Evolutionary conservation across 2,113 vertebrate species (phyloP).

Genomic region (Calidris pygmaea): DNA sequence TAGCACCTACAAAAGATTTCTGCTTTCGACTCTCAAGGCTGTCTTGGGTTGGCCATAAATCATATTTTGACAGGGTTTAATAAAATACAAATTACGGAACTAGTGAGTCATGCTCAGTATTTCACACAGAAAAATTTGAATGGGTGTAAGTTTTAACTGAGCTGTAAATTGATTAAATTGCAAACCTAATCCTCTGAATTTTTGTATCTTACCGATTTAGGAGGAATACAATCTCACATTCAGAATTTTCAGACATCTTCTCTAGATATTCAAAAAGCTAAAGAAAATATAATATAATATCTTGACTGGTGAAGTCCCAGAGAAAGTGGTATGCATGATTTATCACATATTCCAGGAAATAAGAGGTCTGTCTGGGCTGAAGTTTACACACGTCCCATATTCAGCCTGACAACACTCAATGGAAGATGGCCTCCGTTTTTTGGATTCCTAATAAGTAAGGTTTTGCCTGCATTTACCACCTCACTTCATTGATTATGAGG

Average conservation of each 20-base stretch:
- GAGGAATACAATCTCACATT: neutral
- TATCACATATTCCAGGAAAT: neutral
- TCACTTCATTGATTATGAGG: neutral
- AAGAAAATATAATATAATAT: neutral
- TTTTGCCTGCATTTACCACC: neutral
- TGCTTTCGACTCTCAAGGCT: constrained; percentile 29
- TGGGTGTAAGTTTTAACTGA: constrained; percentile 1
- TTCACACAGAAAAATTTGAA: constrained; percentile 29
- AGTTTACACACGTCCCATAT: neutral
- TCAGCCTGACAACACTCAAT: neutral
- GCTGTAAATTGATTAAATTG: constrained; percentile 34
- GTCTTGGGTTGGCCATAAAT: constrained; percentile 54
- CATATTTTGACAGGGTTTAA: constrained; percentile 63
- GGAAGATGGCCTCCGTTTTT: neutral
- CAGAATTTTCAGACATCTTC: neutral
- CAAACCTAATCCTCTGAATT: constrained; percentile 10
- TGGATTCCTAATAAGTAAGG: neutral
- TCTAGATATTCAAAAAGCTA: neutral
- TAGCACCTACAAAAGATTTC: constrained; percentile 57
- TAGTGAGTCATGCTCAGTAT: constrained; percentile 41
- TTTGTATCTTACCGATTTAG: constrained; percentile 5
- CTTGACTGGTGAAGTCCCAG: neutral
- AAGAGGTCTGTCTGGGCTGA: neutral
- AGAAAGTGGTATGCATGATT: neutral
- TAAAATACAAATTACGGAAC: constrained; percentile 64